These are phyloP conservation scores for Cantharis rufa DNA, from an alignment of 2,888 invertebrate genomes.

Conservation along the genomic window DNA sequence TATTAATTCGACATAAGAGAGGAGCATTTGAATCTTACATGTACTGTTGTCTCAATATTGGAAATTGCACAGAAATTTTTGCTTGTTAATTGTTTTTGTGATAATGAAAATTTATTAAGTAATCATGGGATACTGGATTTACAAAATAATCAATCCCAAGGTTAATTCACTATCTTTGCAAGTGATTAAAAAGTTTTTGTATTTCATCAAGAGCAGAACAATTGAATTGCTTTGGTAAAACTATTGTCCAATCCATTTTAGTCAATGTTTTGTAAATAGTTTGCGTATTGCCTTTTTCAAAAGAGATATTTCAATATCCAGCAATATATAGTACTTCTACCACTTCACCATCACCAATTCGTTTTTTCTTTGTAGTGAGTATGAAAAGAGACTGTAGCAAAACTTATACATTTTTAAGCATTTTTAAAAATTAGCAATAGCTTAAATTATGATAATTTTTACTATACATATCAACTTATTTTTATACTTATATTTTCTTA, in stretches of 20 bases:
- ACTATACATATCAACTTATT: no score
- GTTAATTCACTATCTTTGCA: background rate
- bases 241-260: background rate
- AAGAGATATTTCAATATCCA: no score
- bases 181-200: background rate
- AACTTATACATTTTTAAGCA: no score
- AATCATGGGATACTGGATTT: background rate
- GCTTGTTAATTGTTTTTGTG: background rate
- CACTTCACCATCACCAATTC: no score
- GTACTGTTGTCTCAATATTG: slow-evolving; percentile 12
- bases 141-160: background rate
- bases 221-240: background rate
- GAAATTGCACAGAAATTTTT: slow-evolving; percentile 14
- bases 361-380: no score
- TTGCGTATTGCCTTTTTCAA: no score
- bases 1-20: slow-evolving; percentile 18
- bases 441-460: no score
- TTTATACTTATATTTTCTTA: no score
- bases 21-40: slow-evolving; percentile 3
- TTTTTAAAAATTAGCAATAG: no score
- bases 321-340: no score
- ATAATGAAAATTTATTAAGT: background rate
- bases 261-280: no score
- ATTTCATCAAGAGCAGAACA: background rate
- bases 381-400: no score